phyloP scores from a whole-genome alignment of 1,140 invertebrate genomes.

The Drosophila obscura region DNA sequence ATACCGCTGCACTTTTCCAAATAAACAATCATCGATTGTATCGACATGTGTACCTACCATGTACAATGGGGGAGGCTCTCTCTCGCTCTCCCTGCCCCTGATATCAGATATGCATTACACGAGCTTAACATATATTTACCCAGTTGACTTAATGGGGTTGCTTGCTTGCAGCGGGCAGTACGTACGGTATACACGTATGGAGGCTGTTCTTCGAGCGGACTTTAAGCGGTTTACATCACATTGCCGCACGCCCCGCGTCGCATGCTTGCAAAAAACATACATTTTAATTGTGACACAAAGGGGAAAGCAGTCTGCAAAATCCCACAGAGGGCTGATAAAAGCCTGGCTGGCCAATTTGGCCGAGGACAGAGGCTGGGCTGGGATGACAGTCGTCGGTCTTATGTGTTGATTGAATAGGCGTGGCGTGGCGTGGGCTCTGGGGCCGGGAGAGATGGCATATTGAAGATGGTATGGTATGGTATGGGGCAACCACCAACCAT shows the following conservation, averaged over 20 bases:
- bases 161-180: neutral
- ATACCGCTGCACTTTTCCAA: conserved; percentile 34
- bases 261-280: conserved; percentile 42
- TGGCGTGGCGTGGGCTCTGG: conserved; percentile 25
- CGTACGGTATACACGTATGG: too few species aligned
- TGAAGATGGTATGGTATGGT: too few species aligned
- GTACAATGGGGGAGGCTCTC: neutral
- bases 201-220: neutral
- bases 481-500: neutral
- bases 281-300: conserved; percentile 68
- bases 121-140: conserved; percentile 56
- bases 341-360: conserved; percentile 38
- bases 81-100: too few species aligned
- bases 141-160: conserved; percentile 39
- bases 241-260: conserved; percentile 46
- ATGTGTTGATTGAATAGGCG: conserved; percentile 53
- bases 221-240: conserved; percentile 69
- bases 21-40: conserved; percentile 31
- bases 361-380: conserved; percentile 21
- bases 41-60: neutral
- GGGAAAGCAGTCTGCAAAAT: conserved; percentile 26
- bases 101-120: conserved; percentile 44
- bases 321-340: conserved; percentile 11
- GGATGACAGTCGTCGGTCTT: conserved; percentile 20
- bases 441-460: too few species aligned